These are phyloP conservation scores for Cheumatopsyche charites DNA, from an alignment of 1,140 invertebrate genomes.

Conservation along the genomic window DNA sequence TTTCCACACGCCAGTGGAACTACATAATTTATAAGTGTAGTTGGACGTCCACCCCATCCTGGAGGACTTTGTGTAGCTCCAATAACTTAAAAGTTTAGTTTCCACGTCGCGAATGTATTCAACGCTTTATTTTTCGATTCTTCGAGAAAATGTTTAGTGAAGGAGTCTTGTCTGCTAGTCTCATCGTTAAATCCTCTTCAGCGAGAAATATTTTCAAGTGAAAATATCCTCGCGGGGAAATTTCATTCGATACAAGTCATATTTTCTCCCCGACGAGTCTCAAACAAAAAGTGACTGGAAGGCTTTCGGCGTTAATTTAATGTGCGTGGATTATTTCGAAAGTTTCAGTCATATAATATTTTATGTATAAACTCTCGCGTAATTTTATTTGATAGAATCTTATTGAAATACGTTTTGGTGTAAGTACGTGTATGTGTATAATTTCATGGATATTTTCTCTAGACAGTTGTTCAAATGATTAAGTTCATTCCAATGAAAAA, in stretches of 20 bases:
- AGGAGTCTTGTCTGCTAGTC: not conserved
- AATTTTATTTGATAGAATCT: too few relatives aligned
- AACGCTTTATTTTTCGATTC: not conserved
- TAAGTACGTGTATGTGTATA: too few relatives aligned
- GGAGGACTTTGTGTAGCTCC: conserved; percentile 9
- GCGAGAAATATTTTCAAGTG: not conserved
- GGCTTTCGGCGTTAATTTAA: too few relatives aligned
- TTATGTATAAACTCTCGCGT: too few relatives aligned
- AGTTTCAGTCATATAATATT: too few relatives aligned
- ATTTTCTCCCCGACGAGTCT: too few relatives aligned
- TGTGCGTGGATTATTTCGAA: too few relatives aligned
- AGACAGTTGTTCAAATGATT: too few relatives aligned
- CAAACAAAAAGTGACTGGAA: too few relatives aligned
- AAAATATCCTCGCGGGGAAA: not conserved
- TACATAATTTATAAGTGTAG: conserved; percentile 38
- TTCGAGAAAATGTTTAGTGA: not conserved
- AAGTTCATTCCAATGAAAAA: too few relatives aligned
- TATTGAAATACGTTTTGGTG: too few relatives aligned
- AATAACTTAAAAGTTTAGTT: conserved; percentile 34
- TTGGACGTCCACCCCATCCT: conserved; percentile 1
- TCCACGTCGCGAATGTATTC: conserved; percentile 22
- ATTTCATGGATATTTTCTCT: too few relatives aligned
- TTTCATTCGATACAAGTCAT: not conserved
- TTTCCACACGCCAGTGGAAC: not conserved
- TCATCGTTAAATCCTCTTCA: conserved; percentile 25